Percentiles rank a stretch among this genome's conserved stretches.
These are phyloP conservation scores for Coelopa frigida DNA, from an alignment of 1,140 invertebrate genomes.

Conservation along the genomic window DNA sequence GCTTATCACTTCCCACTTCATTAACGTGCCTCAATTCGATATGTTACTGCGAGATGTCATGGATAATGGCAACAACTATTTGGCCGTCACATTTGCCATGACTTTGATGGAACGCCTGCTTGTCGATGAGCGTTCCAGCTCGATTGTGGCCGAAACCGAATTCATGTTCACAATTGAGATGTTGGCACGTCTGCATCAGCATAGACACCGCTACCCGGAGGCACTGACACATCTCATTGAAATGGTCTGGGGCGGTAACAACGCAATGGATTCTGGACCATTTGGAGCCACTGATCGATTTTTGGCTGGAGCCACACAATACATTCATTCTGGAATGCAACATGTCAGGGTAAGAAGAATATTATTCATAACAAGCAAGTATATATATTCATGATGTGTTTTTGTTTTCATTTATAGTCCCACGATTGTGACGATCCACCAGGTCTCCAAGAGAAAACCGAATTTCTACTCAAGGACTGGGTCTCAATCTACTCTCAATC, in stretches of 20 bases:
- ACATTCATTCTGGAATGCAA: slow-evolving; percentile 87
- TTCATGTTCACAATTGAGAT: slow-evolving; percentile 79
- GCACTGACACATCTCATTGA: slow-evolving; percentile 71
- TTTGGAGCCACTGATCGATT: slow-evolving; percentile 61
- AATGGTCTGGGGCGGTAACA: slow-evolving; percentile 62
- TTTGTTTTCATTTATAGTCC: slow-evolving; percentile 41
- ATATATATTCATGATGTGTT: slow-evolving; percentile 5
- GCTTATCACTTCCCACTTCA: slow-evolving; percentile 65
- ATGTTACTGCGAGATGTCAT: slow-evolving; percentile 74
- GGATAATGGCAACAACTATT: slow-evolving; percentile 77
- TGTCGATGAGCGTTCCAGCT: slow-evolving; percentile 75
- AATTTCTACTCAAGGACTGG: slow-evolving; percentile 91
- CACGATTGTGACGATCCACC: slow-evolving; percentile 90
- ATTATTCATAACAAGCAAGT: not conserved
- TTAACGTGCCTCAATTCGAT: slow-evolving; percentile 74
- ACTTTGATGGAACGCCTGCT: slow-evolving; percentile 83
- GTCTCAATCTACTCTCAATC: slow-evolving; percentile 72
- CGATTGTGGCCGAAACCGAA: slow-evolving; percentile 73
- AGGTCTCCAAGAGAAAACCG: slow-evolving; percentile 90
- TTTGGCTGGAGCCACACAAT: slow-evolving; percentile 69
- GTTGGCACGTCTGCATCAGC: slow-evolving; percentile 63
- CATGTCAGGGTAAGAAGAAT: slow-evolving; percentile 54
- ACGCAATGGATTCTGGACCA: slow-evolving; percentile 45
- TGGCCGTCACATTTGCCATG: slow-evolving; percentile 83
- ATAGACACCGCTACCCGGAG: slow-evolving; percentile 71